phyloP scores from a whole-genome alignment of 1,140 invertebrate genomes.

The Cylas formicarius region DNA sequence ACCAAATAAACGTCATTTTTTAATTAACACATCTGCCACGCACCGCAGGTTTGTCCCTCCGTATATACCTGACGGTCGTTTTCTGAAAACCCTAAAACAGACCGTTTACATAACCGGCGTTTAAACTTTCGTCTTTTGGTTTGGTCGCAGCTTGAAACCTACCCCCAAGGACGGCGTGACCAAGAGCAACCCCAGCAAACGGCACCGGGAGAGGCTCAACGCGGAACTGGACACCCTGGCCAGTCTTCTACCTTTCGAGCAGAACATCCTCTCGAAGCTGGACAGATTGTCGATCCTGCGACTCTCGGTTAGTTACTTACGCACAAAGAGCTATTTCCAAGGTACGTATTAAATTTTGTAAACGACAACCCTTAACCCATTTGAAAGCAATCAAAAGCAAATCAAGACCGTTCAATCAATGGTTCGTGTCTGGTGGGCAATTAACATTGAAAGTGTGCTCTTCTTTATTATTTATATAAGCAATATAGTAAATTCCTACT shows the following conservation, averaged over 20 bases:
- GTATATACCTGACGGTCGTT: too few relatives aligned
- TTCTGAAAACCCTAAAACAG: too few relatives aligned
- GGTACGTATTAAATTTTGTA: slow-evolving; percentile 51
- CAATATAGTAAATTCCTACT: too few relatives aligned
- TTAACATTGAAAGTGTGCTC: too few relatives aligned
- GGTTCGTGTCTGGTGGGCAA: too few relatives aligned
- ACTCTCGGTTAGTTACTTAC: slow-evolving; percentile 93
- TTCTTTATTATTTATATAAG: too few relatives aligned
- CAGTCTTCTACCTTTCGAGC: slow-evolving; percentile 95
- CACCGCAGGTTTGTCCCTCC: neutral
- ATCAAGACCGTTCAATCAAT: too few relatives aligned
- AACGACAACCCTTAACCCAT: too few relatives aligned
- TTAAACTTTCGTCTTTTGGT: too few relatives aligned
- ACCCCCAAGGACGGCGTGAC: slow-evolving; percentile 92
- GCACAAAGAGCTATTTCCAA: slow-evolving; percentile 99
- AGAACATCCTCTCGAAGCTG: slow-evolving; percentile 95
- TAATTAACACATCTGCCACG: slow-evolving; percentile 24
- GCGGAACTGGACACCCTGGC: slow-evolving; percentile 96
- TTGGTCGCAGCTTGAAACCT: slow-evolving; percentile 79
- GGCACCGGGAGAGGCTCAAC: slow-evolving; percentile 95
- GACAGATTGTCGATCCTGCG: slow-evolving; percentile 96
- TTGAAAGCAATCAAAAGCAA: too few relatives aligned
- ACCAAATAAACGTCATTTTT: slow-evolving; percentile 22
- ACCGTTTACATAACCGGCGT: too few relatives aligned
- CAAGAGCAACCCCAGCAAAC: slow-evolving; percentile 98